A percentile compares a stretch with the other conserved stretches of the same genome.
phyloP scores from a whole-genome alignment of 1,140 invertebrate species.

The Ectropis grisescens region DNA sequence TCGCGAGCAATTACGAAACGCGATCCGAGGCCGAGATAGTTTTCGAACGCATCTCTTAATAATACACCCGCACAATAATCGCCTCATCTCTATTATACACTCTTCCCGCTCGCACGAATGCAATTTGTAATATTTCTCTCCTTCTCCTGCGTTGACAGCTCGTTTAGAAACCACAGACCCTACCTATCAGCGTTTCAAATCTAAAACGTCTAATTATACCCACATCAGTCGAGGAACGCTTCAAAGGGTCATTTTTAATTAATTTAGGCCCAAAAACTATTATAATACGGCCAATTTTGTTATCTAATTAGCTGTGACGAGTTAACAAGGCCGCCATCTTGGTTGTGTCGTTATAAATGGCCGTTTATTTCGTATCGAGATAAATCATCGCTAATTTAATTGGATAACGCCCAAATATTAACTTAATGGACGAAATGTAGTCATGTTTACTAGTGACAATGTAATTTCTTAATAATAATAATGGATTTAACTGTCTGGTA shows the following conservation, averaged over 20 bases:
- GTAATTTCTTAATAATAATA: too few relatives aligned
- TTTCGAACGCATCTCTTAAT: constrained; percentile 59
- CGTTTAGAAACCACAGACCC: constrained; percentile 36
- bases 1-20: constrained; percentile 55
- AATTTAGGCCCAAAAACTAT: constrained; percentile 64
- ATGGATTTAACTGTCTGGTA: too few relatives aligned
- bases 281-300: constrained; percentile 62
- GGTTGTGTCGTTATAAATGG: constrained; percentile 41
- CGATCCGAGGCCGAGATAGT: constrained; percentile 47
- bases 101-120: constrained; percentile 27
- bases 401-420: constrained; percentile 10
- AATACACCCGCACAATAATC: constrained; percentile 51
- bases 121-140: too few relatives aligned
- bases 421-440: neutral
- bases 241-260: constrained; percentile 62
- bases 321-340: constrained; percentile 60
- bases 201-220: constrained; percentile 65
- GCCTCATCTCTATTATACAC: constrained; percentile 35
- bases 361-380: constrained; percentile 37
- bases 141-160: constrained; percentile 43
- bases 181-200: constrained; percentile 51
- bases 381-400: constrained; percentile 27
- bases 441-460: too few relatives aligned
- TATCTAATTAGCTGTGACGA: constrained; percentile 59
- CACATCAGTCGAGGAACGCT: constrained; percentile 54